Base-by-base conservation (phyloP, 2,113 vertebrate genomes). In the Indicator maculatus region DNA sequence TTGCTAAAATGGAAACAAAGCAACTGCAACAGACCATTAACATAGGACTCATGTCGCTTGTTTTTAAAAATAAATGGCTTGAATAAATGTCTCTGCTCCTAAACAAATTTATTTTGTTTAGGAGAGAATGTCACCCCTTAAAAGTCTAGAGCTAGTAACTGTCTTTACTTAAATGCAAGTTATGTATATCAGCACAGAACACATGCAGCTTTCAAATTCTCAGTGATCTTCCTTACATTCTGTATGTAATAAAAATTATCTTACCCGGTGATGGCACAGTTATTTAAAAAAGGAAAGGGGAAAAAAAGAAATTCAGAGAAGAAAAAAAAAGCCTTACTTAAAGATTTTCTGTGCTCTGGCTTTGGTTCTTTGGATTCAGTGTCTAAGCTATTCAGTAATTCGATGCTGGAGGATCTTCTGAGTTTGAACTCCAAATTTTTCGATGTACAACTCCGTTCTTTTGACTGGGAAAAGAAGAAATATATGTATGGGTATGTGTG, bases 321-420 rank as follows among this genome's bases (percentile, higher is more conserved):
- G 38, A 47, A 89, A 93, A 89, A 93, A 93, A 89, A 81, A 44
- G 41, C 86, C 98, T 98, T 97, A 99, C 98, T 98, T 97, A 98
- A 96, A 95, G 98, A 99, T 96, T 97, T 98, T 96, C 98, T 98
- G 96, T 98, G 96, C 86, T 98, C 98, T 93, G 98, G 96, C 96
- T 98, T 98, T 94, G 97, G 91, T 79, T 99, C 98, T 96, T 98
- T 99, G 78, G 96, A 91, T 83, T 98, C 98, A 84, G 86, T 88
- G 56, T 96, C 96, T 80, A 96, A 97, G 83, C 97, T 98, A 97
- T 95, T 95, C 94, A 98, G 93, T 64, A 98, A 91, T 95, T 99
- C 98, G 52, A 97, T 97, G 96, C 98, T 98, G 95, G 97, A 98
- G 39, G 98, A 98, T 97, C 97, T 98, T 93, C 96, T 97, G 83